Conservation (phyloP, 2,113 vertebrate genomes). For the Sylvilagus bachmani region DNA sequence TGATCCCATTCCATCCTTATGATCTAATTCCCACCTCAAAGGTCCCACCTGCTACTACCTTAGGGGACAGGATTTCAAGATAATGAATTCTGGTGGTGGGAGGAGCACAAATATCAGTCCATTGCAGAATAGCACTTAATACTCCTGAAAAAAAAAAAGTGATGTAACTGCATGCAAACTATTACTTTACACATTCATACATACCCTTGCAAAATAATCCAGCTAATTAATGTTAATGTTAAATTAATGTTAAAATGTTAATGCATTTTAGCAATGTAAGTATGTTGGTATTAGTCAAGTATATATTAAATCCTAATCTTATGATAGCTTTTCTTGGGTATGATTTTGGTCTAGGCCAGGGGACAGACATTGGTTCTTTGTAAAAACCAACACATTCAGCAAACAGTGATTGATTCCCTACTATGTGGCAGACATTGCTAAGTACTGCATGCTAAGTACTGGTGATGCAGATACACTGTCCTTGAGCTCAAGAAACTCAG, state of each 20-base stretch:
- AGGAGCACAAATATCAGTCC: neutral
- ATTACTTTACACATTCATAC: neutral
- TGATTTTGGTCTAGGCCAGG: neutral
- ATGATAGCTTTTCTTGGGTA: neutral
- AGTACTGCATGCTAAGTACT: neutral
- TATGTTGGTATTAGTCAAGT: neutral
- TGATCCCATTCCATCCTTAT: neutral
- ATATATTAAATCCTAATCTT: conserved; percentile 42
- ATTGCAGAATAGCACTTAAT: neutral
- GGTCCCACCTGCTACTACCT: neutral
- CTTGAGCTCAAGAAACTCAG: neutral
- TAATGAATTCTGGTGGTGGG: neutral
- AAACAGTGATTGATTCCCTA: neutral
- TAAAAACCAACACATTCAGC: neutral
- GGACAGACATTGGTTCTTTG: conserved; percentile 7
- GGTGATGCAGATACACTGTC: neutral
- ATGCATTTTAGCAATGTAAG: neutral
- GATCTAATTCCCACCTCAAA: neutral
- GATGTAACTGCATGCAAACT: neutral
- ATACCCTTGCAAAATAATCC: conserved; percentile 14
- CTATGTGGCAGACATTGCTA: neutral
- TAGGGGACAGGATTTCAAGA: neutral
- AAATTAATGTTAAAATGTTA: neutral
- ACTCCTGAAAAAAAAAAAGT: conserved; percentile 4
- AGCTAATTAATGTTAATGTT: neutral